These are phyloP conservation scores for Camelus bactrianus DNA, from an alignment of 2,113 vertebrate genomes.

Conservation along the genomic window DNA sequence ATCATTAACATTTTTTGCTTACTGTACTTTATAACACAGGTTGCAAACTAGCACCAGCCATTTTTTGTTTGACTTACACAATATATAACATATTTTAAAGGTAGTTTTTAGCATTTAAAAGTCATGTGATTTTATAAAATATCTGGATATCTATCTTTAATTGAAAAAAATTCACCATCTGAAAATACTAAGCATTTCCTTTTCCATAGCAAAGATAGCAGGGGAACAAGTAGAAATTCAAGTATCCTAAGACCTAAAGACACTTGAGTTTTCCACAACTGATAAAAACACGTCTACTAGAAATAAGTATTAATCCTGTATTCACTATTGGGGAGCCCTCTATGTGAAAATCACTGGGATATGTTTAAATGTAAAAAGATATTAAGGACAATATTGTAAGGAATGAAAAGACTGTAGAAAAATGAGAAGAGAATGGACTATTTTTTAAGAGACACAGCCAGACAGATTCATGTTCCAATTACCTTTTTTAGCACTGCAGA, in stretches of 20 bases:
- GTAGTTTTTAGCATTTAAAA: slow-evolving; percentile 30
- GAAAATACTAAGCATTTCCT: background rate
- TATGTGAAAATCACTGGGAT: background rate
- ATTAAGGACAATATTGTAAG: background rate
- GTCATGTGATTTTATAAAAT: background rate
- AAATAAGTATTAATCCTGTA: background rate
- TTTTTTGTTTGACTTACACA: slow-evolving; percentile 18
- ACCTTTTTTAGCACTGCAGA: slow-evolving; percentile 56
- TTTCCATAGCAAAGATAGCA: background rate
- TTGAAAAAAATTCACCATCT: background rate
- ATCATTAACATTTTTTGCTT: background rate
- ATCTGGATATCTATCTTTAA: background rate
- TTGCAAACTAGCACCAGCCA: background rate
- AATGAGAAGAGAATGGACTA: background rate
- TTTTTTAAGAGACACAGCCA: background rate
- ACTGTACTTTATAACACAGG: background rate
- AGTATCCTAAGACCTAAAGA: background rate
- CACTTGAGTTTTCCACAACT: background rate
- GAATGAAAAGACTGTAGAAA: background rate
- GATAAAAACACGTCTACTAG: background rate
- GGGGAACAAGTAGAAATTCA: background rate
- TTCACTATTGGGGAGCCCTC: background rate
- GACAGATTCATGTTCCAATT: background rate
- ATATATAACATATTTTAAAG: slow-evolving; percentile 15
- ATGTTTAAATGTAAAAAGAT: background rate